Evolutionary conservation across 2,797 vertebrate genomes (phyloP), one percentile per base, ranked within the genome.

Genomic region (Halcyon chelicuti): DNA sequence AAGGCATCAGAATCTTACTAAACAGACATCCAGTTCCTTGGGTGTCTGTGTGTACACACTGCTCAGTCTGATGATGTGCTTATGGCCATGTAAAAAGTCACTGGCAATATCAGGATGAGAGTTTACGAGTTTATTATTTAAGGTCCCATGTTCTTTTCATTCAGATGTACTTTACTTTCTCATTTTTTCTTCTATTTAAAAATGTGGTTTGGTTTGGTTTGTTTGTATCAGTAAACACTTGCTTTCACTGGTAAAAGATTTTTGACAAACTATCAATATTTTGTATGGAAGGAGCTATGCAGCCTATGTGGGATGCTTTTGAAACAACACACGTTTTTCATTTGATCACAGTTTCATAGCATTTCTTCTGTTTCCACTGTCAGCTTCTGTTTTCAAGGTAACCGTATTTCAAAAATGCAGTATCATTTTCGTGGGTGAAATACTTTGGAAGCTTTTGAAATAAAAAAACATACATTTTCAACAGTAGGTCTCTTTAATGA

Each of bases 301-400:
- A 66, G 66, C 67, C 55, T 44, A 9, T 31, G 66, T 52, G 77
- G 67, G 65, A 51, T 33, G 33, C 42, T 84, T 82, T 81, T 60
- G 74, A 40, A 96, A 75, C 4, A 57, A 33, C 62, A n/a, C 28
- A 37, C 3, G 1, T 82, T 87, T 89, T 82, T 84, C 55, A 73
- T 60, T 39, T 46, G 60, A 72, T 96, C 58, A 31, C 62, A 89
- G 51, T 66, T 88, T 75, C 7, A 17, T 62, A 35, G 19, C 39
- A 46, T 78, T 80, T 80, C 42, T 94, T 77, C 79, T 95, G 66
- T 90, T 95, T 77, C 57, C 35, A 17, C 80, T 72, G 77, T 31
- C 9, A 7, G 63, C 60, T 82, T 60, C 77, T 93, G 60, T 75
- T 88, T 94, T 89, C 80, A 91, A 87, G 84, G 66, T 91, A 89